These are phyloP conservation scores for Cylindroiulus punctatus DNA, from an alignment of 2,888 invertebrate genomes.

Conservation along the genomic window DNA sequence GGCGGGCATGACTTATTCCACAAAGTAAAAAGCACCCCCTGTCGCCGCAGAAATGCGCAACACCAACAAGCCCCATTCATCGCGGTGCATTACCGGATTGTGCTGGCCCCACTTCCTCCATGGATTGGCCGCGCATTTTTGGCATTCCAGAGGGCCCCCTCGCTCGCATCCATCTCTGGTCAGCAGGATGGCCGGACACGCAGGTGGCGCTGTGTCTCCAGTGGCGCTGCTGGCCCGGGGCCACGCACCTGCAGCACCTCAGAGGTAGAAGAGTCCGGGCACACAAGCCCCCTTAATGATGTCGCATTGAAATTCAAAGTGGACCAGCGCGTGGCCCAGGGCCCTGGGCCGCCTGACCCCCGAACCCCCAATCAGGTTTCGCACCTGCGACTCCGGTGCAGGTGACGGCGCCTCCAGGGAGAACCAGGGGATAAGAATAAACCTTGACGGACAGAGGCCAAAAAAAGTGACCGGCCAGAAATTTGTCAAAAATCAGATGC, in stretches of 20 bases:
- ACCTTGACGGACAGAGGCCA: constrained; percentile 5
- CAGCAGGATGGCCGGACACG: background rate
- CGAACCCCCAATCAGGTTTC: background rate
- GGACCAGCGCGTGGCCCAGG: constrained; percentile 27
- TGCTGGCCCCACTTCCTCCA: background rate
- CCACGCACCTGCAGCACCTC: constrained; percentile 50
- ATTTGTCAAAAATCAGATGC: constrained; percentile 18
- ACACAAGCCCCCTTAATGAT: constrained; percentile 52
- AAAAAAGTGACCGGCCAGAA: background rate
- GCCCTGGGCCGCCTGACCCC: background rate
- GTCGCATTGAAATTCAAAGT: constrained; percentile 54
- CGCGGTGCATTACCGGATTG: background rate
- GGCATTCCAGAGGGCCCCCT: background rate
- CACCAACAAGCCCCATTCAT: background rate
- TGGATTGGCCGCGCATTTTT: background rate
- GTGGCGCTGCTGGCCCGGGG: constrained; percentile 29
- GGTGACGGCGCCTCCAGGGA: constrained; percentile 28
- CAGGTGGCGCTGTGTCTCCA: background rate
- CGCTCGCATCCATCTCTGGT: background rate
- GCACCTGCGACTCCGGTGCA: constrained; percentile 42
- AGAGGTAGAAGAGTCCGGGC: background rate
- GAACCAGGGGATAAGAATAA: background rate
- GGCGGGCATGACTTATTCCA: background rate
- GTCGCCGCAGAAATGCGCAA: background rate
- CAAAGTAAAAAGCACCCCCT: background rate